Percentiles rank a stretch among this genome's conserved stretches.
Evolutionary conservation across 2,888 invertebrate genomes (phyloP).

Genomic region (Blastobasis adustella): DNA sequence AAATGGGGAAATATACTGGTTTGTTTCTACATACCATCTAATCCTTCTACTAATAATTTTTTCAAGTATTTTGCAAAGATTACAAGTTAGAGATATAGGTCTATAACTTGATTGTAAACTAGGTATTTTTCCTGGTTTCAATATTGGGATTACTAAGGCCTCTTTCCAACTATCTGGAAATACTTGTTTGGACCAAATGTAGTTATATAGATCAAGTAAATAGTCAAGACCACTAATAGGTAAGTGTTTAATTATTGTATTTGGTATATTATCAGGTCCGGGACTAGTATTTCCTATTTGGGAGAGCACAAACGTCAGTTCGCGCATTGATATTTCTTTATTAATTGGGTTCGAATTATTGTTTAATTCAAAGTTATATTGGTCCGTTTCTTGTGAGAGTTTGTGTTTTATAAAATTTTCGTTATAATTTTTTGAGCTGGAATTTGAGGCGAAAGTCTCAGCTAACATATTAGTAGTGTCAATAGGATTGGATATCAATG

Average conservation of each 20-base stretch:
- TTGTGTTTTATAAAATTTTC: conserved; percentile 1
- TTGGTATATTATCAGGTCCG: conserved; percentile 12
- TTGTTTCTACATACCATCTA: conserved; percentile 9
- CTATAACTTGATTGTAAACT: conserved; percentile 8
- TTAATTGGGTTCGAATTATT: conserved; percentile 6
- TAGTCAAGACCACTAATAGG: conserved; percentile 8
- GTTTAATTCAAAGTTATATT: background rate
- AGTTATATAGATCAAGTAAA: conserved; percentile 4
- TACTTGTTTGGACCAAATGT: conserved; percentile 7
- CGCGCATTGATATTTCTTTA: conserved; percentile 4
- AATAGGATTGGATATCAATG: background rate
- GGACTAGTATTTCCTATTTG: conserved; percentile 8
- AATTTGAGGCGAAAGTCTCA: conserved; percentile 8
- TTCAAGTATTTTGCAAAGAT: conserved; percentile 14
- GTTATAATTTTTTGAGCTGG: conserved; percentile 10
- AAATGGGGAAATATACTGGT: conserved; percentile 2
- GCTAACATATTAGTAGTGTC: conserved; percentile 5
- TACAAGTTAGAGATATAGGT: conserved; percentile 14
- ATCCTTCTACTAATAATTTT: conserved; percentile 13
- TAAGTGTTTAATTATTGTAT: conserved; percentile 12
- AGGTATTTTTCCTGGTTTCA: conserved; percentile 12
- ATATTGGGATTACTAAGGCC: conserved; percentile 14
- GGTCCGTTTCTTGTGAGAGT: background rate
- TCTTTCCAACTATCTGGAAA: conserved; percentile 14
- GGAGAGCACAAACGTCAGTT: conserved; percentile 5